phyloP scores from a whole-genome alignment of 2,797 vertebrate genomes.

The Tokudaia tokunoshimensis region DNA sequence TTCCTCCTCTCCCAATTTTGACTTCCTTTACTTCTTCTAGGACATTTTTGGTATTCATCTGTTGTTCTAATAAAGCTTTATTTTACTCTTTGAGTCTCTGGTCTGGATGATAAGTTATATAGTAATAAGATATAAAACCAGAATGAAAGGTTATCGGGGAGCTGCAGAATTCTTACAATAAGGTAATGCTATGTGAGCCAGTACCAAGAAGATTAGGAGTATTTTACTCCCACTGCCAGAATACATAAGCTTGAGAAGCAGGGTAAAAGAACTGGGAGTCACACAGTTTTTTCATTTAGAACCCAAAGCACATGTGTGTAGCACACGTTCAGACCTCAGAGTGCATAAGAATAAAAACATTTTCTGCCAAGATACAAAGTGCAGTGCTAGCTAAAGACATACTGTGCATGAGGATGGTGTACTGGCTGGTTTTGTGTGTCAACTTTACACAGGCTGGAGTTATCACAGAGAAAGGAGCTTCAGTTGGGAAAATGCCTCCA shows the following conservation, averaged over 20 bases:
- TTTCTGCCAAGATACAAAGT: neutral
- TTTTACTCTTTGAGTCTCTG: neutral
- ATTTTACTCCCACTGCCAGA: neutral
- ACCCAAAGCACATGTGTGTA: too few species aligned
- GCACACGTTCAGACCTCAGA: neutral
- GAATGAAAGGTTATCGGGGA: neutral
- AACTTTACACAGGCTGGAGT: too few species aligned
- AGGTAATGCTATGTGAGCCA: neutral
- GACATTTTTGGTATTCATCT: neutral
- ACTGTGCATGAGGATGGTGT: neutral
- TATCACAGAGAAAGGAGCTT: too few species aligned
- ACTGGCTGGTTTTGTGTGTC: too few species aligned
- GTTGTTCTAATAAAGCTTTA: neutral
- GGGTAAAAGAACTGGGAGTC: neutral
- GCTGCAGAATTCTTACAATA: neutral
- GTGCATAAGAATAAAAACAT: neutral
- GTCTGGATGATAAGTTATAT: neutral
- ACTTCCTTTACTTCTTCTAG: neutral
- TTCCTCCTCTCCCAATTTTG: neutral
- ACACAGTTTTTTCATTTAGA: neutral
- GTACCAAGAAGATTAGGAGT: neutral
- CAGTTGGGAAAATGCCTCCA: too few species aligned
- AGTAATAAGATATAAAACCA: neutral
- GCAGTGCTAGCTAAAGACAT: neutral
- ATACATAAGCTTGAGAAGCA: neutral